A percentile compares a stretch with the other conserved stretches of the same genome.
Evolutionary conservation across 2,888 invertebrate genomes (phyloP).

Genomic region (Lasioglossum vierecki): DNA sequence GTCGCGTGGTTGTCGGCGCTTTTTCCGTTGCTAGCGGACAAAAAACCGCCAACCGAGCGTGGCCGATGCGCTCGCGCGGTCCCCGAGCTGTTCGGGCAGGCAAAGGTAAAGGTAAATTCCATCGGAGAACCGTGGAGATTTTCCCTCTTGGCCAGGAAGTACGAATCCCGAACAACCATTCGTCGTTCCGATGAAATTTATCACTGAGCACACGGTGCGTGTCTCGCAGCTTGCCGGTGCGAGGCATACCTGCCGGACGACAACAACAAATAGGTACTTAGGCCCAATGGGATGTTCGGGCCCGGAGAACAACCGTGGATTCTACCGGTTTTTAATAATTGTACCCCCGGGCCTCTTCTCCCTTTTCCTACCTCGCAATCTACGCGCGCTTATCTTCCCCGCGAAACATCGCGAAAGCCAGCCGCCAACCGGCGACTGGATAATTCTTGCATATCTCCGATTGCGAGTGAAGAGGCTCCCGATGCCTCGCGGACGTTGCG

Average conservation of each 20-base stretch:
- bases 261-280: constrained; percentile 74
- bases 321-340: constrained; percentile 74
- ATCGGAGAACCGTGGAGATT: constrained; percentile 35
- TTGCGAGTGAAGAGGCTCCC: constrained; percentile 33
- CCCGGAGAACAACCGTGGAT: constrained; percentile 66
- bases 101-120: constrained; percentile 46
- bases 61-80: neutral
- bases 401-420: constrained; percentile 59
- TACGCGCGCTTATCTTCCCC: constrained; percentile 57
- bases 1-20: constrained; percentile 9
- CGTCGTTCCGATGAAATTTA: constrained; percentile 70
- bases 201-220: constrained; percentile 64
- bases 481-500: constrained; percentile 37
- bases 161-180: constrained; percentile 62
- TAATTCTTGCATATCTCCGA: constrained; percentile 66
- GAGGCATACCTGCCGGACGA: constrained; percentile 60
- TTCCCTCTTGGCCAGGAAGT: constrained; percentile 63
- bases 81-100: neutral
- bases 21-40: constrained; percentile 10
- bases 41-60: neutral
- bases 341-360: constrained; percentile 39
- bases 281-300: constrained; percentile 65
- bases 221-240: constrained; percentile 40
- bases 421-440: constrained; percentile 49
- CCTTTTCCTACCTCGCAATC: constrained; percentile 23